A percentile compares a stretch with the other conserved stretches of the same genome.
Evolutionary conservation across 2,888 invertebrate genomes (phyloP).

Genomic region (Meteorus cinctellus): DNA sequence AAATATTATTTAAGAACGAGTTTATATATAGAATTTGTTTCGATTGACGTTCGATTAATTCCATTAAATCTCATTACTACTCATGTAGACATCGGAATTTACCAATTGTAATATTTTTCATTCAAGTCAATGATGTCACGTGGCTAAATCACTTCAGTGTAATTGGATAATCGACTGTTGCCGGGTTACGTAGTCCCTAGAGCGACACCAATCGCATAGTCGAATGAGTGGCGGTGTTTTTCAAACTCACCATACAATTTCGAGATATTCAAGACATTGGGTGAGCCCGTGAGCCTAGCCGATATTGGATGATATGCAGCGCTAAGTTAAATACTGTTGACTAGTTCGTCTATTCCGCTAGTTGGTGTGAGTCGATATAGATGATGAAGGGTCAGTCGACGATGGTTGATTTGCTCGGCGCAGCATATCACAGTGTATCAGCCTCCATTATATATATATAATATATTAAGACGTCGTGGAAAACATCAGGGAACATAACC

Average conservation of each 20-base stretch:
- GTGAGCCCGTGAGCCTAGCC: no score
- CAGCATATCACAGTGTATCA: no score
- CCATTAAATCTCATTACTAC: constrained; percentile 10
- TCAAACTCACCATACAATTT: constrained; percentile 11
- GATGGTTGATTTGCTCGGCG: no score
- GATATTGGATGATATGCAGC: no score
- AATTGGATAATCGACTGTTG: constrained; percentile 33
- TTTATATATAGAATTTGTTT: constrained; percentile 44
- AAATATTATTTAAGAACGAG: constrained; percentile 27
- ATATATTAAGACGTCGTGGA: neutral
- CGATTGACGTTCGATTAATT: constrained; percentile 45
- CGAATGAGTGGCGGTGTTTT: neutral
- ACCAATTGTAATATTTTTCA: constrained; percentile 48
- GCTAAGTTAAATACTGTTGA: no score
- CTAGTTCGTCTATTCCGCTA: no score
- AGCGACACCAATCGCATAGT: neutral
- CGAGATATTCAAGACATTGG: no score
- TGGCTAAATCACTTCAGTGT: constrained; percentile 16
- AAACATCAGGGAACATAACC: neutral
- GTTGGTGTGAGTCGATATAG: no score
- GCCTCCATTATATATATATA: no score
- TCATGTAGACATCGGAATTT: constrained; percentile 45
- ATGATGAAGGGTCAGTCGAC: no score
- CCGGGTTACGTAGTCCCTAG: constrained; percentile 31
- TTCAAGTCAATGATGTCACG: constrained; percentile 42